phyloP scores from a whole-genome alignment of 2,888 invertebrate genomes.

The Acronicta leporina region DNA sequence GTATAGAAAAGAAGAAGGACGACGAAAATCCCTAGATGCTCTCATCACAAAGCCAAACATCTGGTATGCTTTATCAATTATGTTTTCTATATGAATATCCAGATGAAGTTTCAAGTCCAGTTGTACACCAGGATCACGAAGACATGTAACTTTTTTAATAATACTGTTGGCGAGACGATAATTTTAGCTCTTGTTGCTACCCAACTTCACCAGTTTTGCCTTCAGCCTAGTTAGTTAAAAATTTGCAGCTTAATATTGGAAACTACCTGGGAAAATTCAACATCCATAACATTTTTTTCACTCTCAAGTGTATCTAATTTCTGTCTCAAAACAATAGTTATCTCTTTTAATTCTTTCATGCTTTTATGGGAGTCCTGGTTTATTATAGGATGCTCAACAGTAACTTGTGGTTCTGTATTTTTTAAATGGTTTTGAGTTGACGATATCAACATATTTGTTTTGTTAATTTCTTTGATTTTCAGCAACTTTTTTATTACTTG shows the following conservation, averaged over 20 bases:
- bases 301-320: conserved; percentile 79
- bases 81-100: too few species aligned
- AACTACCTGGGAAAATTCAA: conserved; percentile 79
- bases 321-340: conserved; percentile 76
- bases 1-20: too few species aligned
- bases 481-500: conserved; percentile 65
- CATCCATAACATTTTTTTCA: conserved; percentile 81
- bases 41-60: too few species aligned
- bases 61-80: too few species aligned
- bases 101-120: too few species aligned
- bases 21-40: too few species aligned
- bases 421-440: conserved; percentile 31
- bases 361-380: conserved; percentile 66
- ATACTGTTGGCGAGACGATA: too few species aligned
- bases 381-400: conserved; percentile 37
- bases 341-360: conserved; percentile 82
- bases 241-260: not conserved
- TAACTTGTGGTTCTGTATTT: conserved; percentile 21
- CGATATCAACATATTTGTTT: conserved; percentile 41
- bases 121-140: too few species aligned
- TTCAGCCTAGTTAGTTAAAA: too few species aligned
- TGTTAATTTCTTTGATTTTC: conserved; percentile 61
- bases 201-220: too few species aligned
- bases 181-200: too few species aligned
- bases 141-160: too few species aligned